Evolutionary conservation across 2,888 invertebrate genomes (phyloP).

Genomic region (Mythimna lalbum): DNA sequence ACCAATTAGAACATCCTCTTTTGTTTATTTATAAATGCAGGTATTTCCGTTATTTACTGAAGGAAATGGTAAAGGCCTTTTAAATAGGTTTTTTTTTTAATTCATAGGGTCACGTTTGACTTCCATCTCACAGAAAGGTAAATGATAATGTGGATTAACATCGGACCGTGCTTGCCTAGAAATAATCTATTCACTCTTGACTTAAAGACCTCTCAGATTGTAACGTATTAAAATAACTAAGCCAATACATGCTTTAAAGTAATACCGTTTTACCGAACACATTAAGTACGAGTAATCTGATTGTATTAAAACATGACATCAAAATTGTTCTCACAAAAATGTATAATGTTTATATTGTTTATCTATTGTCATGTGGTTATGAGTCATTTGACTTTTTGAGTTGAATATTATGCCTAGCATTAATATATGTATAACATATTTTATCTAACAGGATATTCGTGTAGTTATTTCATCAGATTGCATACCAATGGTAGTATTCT

Average conservation of each 20-base stretch:
- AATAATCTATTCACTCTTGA: too few species aligned
- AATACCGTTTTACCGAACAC: neutral
- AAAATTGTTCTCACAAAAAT: slow-evolving; percentile 37
- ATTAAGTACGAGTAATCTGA: slow-evolving; percentile 13
- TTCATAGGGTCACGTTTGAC: too few species aligned
- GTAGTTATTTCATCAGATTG: neutral
- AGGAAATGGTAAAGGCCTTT: too few species aligned
- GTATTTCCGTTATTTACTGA: too few species aligned
- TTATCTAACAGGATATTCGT: neutral
- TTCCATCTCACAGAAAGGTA: too few species aligned
- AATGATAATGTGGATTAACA: too few species aligned
- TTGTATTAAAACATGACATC: slow-evolving; percentile 26
- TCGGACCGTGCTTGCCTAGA: too few species aligned
- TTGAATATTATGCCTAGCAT: slow-evolving; percentile 2
- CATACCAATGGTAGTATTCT: neutral
- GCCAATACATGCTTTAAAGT: neutral
- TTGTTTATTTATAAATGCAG: too few species aligned
- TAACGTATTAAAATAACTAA: neutral
- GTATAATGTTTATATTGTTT: slow-evolving; percentile 31
- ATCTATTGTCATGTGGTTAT: slow-evolving; percentile 30
- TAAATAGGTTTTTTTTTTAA: too few species aligned
- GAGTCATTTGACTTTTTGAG: slow-evolving; percentile 30
- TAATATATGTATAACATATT: neutral
- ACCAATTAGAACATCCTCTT: too few species aligned
- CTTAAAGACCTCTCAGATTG: too few species aligned